Evolutionary conservation across 2,888 invertebrate genomes (phyloP).

Genomic region (Emmelina monodactyla): DNA sequence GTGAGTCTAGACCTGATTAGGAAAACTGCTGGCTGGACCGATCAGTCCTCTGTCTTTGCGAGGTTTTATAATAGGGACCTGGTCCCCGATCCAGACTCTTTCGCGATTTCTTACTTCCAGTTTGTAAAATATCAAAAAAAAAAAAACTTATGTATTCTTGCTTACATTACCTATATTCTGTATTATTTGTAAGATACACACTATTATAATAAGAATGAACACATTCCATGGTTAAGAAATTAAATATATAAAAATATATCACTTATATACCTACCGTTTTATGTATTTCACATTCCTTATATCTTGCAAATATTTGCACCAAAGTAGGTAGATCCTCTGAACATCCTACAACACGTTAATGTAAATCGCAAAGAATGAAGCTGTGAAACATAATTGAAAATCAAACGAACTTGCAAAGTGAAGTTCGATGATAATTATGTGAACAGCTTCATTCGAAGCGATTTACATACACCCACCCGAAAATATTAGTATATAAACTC

Average conservation of each 20-base stretch:
- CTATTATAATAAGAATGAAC: background rate
- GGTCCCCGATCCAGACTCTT: too few relatives aligned
- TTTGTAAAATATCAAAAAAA: background rate
- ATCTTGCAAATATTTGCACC: too few relatives aligned
- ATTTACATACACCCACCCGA: conserved; percentile 4
- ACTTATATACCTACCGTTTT: background rate
- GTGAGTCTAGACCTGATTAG: conserved; percentile 16
- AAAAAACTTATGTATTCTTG: background rate
- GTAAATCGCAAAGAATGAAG: conserved; percentile 7
- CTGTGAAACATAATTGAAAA: conserved; percentile 12
- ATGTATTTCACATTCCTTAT: background rate
- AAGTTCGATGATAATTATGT: conserved; percentile 12
- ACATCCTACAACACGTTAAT: conserved; percentile 13
- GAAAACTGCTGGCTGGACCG: conserved; percentile 17
- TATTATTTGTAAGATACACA: too few relatives aligned
- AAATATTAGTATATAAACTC: too few relatives aligned
- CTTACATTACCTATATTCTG: background rate
- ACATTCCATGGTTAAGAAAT: background rate
- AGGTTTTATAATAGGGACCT: background rate
- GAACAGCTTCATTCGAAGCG: conserved; percentile 10
- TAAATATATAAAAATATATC: background rate
- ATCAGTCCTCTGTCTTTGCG: conserved; percentile 11
- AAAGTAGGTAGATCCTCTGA: conserved; percentile 3
- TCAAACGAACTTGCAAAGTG: conserved; percentile 14
- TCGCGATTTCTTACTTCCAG: too few relatives aligned